Evolutionary conservation across 2,888 invertebrate genomes (phyloP).

Genomic region (Drosophila tanythrix): DNA sequence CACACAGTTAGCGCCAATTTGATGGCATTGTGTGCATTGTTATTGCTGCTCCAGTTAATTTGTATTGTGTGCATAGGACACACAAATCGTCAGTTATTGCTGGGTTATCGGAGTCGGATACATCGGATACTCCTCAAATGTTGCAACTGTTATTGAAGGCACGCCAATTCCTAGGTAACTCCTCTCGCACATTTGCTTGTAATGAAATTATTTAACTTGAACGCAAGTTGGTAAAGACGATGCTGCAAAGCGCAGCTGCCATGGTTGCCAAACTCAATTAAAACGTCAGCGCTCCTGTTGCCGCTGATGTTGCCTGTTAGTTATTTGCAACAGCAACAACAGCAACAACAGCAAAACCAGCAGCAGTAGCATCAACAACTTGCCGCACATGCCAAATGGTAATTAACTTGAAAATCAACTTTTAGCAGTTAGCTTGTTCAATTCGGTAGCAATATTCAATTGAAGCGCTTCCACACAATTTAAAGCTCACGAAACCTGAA

Average conservation of each 20-base stretch:
- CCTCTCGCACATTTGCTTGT: constrained; percentile 58
- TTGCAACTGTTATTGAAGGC: constrained; percentile 15
- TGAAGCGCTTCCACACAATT: constrained; percentile 27
- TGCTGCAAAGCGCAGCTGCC: constrained; percentile 63
- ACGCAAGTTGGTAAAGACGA: constrained; percentile 41
- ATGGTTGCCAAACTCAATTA: constrained; percentile 74
- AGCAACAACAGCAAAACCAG: constrained; percentile 1
- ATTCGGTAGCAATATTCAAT: constrained; percentile 38
- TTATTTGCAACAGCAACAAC: constrained; percentile 52
- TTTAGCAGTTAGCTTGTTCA: constrained; percentile 49
- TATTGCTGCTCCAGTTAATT: constrained; percentile 73
- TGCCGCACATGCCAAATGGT: constrained; percentile 77
- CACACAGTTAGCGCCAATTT: constrained; percentile 71
- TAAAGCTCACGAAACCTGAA: constrained; percentile 11
- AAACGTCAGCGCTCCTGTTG: constrained; percentile 67
- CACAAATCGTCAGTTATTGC: constrained; percentile 39
- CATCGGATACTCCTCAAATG: background rate
- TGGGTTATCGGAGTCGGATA: background rate
- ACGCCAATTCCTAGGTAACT: constrained; percentile 21
- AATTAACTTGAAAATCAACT: constrained; percentile 77
- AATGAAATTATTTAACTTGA: constrained; percentile 77
- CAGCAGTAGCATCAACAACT: constrained; percentile 34
- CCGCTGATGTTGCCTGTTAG: constrained; percentile 48
- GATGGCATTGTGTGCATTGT: constrained; percentile 70
- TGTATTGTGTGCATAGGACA: constrained; percentile 58